A percentile compares a stretch with the other conserved stretches of the same genome.
Conservation (phyloP, 2,797 vertebrate genomes). For the Gymnoscopelus braueri region DNA sequence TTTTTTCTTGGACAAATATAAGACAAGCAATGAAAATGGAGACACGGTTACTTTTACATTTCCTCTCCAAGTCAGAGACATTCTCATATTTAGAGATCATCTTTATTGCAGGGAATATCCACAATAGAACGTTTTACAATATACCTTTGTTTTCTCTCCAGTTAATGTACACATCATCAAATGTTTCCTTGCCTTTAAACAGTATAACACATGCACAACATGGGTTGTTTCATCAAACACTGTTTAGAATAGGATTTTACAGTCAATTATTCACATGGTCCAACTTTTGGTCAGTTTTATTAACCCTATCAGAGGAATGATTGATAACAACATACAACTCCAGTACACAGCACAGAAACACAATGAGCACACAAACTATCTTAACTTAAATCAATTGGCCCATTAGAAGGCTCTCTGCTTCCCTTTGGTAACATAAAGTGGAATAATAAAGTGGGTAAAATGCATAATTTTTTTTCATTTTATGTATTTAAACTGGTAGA, state of each 20-base stretch:
- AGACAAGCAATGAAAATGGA: no score
- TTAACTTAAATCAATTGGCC: slow-evolving; percentile 12
- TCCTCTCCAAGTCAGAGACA: background rate
- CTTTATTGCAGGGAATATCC: slow-evolving; percentile 1
- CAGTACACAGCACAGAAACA: background rate
- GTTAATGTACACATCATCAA: background rate
- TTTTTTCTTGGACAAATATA: no score
- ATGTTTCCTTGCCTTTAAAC: background rate
- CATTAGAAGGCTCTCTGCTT: background rate
- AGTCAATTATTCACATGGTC: background rate
- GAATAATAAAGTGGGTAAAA: background rate
- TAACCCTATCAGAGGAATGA: slow-evolving; percentile 7
- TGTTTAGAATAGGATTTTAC: background rate
- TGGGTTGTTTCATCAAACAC: background rate
- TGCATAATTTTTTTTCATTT: background rate
- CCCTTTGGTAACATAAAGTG: background rate
- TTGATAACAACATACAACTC: background rate
- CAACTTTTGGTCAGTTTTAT: slow-evolving; percentile 8
- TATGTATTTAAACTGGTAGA: background rate
- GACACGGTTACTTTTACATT: no score
- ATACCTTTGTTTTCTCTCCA: no score
- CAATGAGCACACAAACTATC: background rate
- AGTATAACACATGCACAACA: background rate
- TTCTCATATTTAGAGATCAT: background rate
- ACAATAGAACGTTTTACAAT: background rate